These are phyloP conservation scores for Alcedo quadribrachys DNA, from an alignment of 2,797 vertebrate species.

Conservation along the genomic window DNA sequence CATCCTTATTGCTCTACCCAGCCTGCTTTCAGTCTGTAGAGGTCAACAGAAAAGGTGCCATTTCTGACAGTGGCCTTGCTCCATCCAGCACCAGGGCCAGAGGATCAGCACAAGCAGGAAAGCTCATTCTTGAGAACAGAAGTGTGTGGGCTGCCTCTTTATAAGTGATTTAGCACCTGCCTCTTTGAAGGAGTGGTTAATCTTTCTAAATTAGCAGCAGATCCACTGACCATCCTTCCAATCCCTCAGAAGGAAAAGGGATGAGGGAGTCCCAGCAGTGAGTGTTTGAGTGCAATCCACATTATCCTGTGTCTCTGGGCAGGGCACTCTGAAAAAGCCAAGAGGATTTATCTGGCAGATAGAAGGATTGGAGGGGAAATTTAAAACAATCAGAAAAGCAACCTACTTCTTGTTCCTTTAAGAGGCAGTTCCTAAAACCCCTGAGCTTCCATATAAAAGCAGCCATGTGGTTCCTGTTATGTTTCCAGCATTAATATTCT, in stretches of 20 bases:
- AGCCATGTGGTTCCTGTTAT: neutral
- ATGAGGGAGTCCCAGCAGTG: neutral
- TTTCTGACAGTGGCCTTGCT: neutral
- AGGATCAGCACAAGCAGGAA: neutral
- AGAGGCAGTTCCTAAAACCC: neutral
- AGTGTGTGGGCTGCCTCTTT: neutral
- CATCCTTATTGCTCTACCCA: neutral
- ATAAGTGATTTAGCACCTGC: neutral
- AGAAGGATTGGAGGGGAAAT: neutral
- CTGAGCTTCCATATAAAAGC: neutral
- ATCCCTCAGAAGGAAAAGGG: neutral
- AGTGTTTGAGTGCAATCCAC: neutral
- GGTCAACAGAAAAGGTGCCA: neutral
- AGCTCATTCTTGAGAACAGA: neutral
- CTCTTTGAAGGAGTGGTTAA: constrained; percentile 19
- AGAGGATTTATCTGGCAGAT: neutral
- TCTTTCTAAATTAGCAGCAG: constrained; percentile 20
- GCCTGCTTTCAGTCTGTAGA: neutral
- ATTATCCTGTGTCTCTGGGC: neutral
- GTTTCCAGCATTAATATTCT: neutral
- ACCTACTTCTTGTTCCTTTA: neutral
- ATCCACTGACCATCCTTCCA: neutral
- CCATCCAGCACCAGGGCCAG: neutral
- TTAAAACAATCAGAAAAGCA: neutral
- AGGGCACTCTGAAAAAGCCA: neutral